Conservation (phyloP, 2,888 invertebrate species). For the Venusia cambrica region DNA sequence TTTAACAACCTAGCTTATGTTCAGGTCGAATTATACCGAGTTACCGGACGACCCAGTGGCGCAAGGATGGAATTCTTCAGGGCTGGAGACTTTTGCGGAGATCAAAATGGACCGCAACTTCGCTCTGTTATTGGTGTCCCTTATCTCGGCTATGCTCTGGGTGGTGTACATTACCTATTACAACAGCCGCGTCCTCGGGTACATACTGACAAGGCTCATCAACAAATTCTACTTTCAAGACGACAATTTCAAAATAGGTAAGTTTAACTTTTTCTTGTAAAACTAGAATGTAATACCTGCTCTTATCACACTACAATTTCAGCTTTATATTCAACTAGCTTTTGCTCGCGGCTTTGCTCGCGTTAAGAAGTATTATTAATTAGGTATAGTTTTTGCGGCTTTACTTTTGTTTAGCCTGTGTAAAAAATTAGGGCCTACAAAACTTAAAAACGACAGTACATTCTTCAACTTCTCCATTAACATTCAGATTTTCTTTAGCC, state of each 20-base stretch:
- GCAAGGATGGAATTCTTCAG: constrained; percentile 82
- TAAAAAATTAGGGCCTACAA: too few species aligned
- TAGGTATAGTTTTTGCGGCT: too few species aligned
- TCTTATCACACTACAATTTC: too few species aligned
- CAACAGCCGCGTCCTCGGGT: constrained; percentile 95
- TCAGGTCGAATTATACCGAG: constrained; percentile 61
- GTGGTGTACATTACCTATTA: constrained; percentile 97
- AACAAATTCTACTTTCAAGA: constrained; percentile 93
- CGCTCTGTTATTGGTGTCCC: constrained; percentile 88
- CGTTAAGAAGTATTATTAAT: too few species aligned
- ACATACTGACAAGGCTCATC: constrained; percentile 92
- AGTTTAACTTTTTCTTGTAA: too few species aligned
- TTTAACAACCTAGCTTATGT: constrained; percentile 34
- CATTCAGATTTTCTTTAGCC: too few species aligned
- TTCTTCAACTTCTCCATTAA: too few species aligned
- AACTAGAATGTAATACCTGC: too few species aligned
- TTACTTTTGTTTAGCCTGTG: too few species aligned
- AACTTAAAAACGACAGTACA: too few species aligned
- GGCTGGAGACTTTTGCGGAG: constrained; percentile 82
- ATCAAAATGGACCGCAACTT: constrained; percentile 88
- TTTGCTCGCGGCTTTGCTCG: too few species aligned
- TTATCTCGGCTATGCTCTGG: constrained; percentile 93
- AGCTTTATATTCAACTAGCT: too few species aligned
- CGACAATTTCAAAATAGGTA: constrained; percentile 94
- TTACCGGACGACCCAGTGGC: constrained; percentile 58